Evolutionary conservation across 2,113 vertebrate genomes (phyloP).

Genomic region (Pteronura brasiliensis): DNA sequence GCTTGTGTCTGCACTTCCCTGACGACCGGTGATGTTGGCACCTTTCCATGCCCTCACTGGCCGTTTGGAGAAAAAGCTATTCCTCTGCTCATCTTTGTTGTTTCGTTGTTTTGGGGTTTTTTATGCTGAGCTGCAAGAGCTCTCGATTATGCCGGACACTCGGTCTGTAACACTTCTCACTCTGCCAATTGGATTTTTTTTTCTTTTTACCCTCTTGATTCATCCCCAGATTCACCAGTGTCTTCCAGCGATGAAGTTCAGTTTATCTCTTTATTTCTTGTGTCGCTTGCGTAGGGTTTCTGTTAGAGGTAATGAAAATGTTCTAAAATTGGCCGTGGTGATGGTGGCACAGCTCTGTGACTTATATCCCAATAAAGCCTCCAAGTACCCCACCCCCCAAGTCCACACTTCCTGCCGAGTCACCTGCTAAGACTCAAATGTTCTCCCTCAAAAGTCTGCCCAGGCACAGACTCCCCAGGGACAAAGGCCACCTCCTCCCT

Average conservation of each 20-base stretch:
- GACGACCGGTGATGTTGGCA: not conserved
- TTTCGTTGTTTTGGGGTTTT: not conserved
- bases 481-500: not conserved
- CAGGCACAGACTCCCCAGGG: not conserved
- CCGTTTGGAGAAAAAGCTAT: not conserved
- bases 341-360: not conserved
- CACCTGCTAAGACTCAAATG: not conserved
- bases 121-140: not conserved
- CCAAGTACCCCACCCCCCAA: not conserved
- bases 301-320: conserved; percentile 1
- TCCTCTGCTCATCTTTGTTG: not conserved
- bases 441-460: not conserved
- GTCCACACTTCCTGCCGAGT: not conserved
- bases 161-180: not conserved
- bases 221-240: not conserved
- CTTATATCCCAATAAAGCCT: not conserved
- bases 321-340: not conserved
- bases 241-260: not conserved
- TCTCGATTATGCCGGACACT: not conserved
- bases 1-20: not conserved
- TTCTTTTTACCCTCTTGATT: not conserved
- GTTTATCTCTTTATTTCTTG: not conserved
- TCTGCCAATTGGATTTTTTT: not conserved
- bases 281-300: not conserved
- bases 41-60: not conserved